phyloP scores from a whole-genome alignment of 2,797 vertebrate species.

The Neoniphon sammara region DNA sequence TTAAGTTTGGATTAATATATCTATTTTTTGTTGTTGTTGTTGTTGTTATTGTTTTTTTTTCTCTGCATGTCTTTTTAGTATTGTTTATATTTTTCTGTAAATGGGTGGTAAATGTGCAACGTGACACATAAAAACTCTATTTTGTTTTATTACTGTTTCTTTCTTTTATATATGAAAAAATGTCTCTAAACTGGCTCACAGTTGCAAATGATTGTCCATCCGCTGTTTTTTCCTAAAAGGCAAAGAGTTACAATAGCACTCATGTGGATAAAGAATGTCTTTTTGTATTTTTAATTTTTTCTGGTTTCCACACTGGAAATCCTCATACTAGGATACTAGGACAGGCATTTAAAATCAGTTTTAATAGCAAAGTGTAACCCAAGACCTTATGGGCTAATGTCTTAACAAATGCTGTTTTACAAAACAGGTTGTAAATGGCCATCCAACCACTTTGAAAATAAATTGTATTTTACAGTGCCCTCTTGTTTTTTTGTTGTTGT shows the following conservation, averaged over 20 bases:
- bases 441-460: no score
- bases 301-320: conserved; percentile 7
- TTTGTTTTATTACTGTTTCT: conserved; percentile 2
- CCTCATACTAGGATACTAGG: conserved; percentile 14
- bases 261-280: conserved; percentile 26
- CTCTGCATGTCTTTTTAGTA: neutral
- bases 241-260: conserved; percentile 1
- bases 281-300: conserved; percentile 18
- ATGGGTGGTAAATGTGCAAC: conserved; percentile 10
- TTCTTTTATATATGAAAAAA: conserved; percentile 3
- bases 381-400: neutral
- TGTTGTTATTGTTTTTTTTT: no score
- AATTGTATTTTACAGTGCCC: no score
- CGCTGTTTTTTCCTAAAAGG: conserved; percentile 1
- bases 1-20: neutral
- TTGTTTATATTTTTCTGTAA: conserved; percentile 32
- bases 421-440: no score
- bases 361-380: neutral
- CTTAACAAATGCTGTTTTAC: neutral
- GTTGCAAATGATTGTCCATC: conserved; percentile 11
- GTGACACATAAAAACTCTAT: conserved; percentile 5
- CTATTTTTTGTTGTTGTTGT: neutral
- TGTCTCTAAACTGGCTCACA: neutral
- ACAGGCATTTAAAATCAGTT: conserved; percentile 12
- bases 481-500: no score